phyloP scores from a whole-genome alignment of 2,888 invertebrate species.

The Macrosoma leucophasiata region DNA sequence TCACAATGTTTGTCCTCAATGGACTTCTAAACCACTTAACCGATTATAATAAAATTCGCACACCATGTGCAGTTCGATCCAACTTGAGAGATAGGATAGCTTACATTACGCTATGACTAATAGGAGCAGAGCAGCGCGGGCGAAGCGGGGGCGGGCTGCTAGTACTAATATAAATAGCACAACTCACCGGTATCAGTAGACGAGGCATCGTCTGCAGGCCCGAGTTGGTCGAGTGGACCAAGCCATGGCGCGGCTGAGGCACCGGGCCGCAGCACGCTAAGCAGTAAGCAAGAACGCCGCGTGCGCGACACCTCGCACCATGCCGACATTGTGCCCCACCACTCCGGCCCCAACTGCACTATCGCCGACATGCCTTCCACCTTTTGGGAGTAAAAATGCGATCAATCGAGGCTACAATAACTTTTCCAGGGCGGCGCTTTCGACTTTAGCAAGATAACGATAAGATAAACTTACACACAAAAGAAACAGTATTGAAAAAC shows the following conservation, averaged over 20 bases:
- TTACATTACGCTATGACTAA: no score
- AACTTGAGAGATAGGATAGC: no score
- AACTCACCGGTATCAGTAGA: conserved; percentile 29
- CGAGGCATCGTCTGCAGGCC: conserved; percentile 76
- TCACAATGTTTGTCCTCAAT: no score
- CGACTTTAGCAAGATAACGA: no score
- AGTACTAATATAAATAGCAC: background rate
- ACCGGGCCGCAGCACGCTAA: conserved; percentile 90
- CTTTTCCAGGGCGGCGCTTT: no score
- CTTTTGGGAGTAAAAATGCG: no score
- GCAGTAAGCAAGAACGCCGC: conserved; percentile 87
- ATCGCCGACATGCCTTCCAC: conserved; percentile 94
- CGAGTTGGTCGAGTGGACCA: conserved; percentile 86
- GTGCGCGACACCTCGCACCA: conserved; percentile 85
- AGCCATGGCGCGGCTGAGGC: conserved; percentile 89
- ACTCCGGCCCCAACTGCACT: conserved; percentile 87
- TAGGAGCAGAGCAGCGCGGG: background rate
- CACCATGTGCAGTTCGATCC: no score
- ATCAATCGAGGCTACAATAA: no score
- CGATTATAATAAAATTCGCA: no score
- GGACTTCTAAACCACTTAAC: no score
- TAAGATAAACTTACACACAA: no score
- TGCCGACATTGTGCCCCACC: conserved; percentile 96
- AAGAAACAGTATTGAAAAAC: conserved; percentile 5
- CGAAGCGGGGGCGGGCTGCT: background rate